A percentile compares a stretch with the other conserved stretches of the same genome.
Evolutionary conservation across 64 coral and sea anemone species (phyloP).

Genomic region (Porites lutea): DNA sequence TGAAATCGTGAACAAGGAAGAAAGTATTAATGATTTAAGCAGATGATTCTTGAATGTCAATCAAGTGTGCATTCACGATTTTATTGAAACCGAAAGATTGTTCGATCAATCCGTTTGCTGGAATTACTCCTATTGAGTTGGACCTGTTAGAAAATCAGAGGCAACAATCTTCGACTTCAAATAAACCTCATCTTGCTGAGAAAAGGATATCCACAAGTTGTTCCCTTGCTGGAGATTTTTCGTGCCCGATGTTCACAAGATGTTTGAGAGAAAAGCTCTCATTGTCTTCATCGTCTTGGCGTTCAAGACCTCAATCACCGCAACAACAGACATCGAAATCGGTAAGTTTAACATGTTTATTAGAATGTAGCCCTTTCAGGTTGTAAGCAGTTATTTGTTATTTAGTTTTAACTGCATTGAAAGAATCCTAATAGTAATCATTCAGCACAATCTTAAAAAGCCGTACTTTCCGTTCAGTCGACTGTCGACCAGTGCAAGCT

Average conservation of each 20-base stretch:
- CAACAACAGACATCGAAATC: constrained; percentile 9
- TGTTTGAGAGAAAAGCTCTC: not conserved
- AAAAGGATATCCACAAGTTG: not conserved
- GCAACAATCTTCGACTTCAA: too few species aligned
- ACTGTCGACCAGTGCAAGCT: too few species aligned
- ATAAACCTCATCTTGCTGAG: not conserved
- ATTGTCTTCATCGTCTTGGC: not conserved
- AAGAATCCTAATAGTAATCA: too few species aligned
- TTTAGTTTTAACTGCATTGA: not conserved
- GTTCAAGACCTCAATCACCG: not conserved
- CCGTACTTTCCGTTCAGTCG: too few species aligned
- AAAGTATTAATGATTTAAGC: constrained; percentile 10
- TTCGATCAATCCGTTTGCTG: not conserved
- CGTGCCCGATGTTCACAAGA: not conserved
- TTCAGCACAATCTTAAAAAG: too few species aligned
- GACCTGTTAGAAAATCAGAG: not conserved
- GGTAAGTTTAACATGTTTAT: not conserved
- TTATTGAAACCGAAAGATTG: not conserved
- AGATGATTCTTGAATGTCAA: not conserved
- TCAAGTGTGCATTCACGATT: not conserved
- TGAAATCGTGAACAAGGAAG: not conserved
- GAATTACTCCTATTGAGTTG: not conserved
- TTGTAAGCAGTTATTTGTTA: not conserved
- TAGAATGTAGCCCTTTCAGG: not conserved
- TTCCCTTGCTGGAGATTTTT: not conserved